These are phyloP conservation scores for Ectropis crepuscularia DNA, from an alignment of 2,888 invertebrate genomes.

Conservation along the genomic window DNA sequence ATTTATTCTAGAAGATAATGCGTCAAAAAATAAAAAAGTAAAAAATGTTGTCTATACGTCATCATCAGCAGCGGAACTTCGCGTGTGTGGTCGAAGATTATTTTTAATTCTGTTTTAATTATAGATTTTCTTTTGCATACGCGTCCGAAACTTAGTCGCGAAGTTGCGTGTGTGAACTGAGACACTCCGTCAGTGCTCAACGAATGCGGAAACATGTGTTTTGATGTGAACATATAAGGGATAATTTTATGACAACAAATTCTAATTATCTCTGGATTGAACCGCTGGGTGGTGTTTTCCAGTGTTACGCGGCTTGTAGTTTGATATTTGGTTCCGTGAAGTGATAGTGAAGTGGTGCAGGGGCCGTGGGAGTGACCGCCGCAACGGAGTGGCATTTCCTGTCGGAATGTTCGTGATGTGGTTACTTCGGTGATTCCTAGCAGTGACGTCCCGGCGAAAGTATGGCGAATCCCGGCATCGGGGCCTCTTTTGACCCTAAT, in stretches of 20 bases:
- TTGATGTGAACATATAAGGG: conserved; percentile 76
- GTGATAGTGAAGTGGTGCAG: conserved; percentile 42
- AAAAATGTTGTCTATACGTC: conserved; percentile 66
- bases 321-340: conserved; percentile 33
- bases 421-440: conserved; percentile 59
- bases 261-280: conserved; percentile 54
- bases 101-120: conserved; percentile 74
- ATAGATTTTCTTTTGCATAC: conserved; percentile 69
- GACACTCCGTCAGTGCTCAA: conserved; percentile 59
- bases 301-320: conserved; percentile 34
- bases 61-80: conserved; percentile 72
- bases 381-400: conserved; percentile 67
- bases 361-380: conserved; percentile 60
- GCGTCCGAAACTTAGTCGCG: conserved; percentile 65
- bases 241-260: conserved; percentile 77
- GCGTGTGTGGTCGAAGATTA: conserved; percentile 79
- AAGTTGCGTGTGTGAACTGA: conserved; percentile 60
- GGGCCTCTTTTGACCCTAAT: conserved; percentile 88
- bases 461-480: conserved; percentile 84
- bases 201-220: conserved; percentile 79
- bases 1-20: conserved; percentile 55
- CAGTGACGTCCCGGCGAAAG: conserved; percentile 55
- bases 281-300: conserved; percentile 45
- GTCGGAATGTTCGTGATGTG: conserved; percentile 68
- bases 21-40: conserved; percentile 69